These are phyloP conservation scores for Listrodromus nycthemerus DNA, from an alignment of 2,888 invertebrate species.

Conservation along the genomic window DNA sequence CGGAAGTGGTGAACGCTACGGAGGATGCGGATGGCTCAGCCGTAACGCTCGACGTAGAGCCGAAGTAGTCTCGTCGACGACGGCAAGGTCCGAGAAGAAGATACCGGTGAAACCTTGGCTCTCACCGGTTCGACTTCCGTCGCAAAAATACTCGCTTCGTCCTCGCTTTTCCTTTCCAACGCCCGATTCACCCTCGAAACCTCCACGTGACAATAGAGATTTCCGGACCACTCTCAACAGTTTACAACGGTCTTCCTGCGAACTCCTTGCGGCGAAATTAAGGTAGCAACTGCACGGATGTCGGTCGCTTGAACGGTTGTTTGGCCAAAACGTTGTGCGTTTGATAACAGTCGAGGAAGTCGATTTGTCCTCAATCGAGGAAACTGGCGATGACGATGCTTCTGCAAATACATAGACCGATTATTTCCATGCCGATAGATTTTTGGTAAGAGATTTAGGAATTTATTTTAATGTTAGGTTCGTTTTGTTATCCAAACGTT, in stretches of 20 bases:
- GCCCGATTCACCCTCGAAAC: constrained; percentile 27
- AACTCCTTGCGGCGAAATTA: background rate
- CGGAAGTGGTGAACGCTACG: background rate
- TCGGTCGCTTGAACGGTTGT: too few relatives aligned
- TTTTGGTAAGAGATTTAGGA: too few relatives aligned
- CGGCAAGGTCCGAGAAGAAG: constrained; percentile 35
- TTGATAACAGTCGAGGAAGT: too few relatives aligned
- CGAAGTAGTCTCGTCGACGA: constrained; percentile 10
- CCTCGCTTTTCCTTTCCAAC: constrained; percentile 22
- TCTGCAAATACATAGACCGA: too few relatives aligned
- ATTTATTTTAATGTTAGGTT: too few relatives aligned
- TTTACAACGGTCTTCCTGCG: background rate
- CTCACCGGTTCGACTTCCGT: constrained; percentile 43
- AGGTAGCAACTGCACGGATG: too few relatives aligned
- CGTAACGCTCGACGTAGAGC: background rate
- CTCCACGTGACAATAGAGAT: constrained; percentile 8
- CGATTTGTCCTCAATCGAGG: too few relatives aligned
- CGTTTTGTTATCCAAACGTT: too few relatives aligned
- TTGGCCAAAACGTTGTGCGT: too few relatives aligned
- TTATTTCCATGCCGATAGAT: too few relatives aligned
- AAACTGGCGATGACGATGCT: too few relatives aligned
- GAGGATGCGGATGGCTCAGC: background rate
- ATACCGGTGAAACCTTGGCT: constrained; percentile 36
- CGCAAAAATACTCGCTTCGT: constrained; percentile 26
- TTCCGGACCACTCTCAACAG: constrained; percentile 24